A percentile compares a stretch with the other conserved stretches of the same genome.
Conservation (phyloP, 2,797 vertebrate species). For the Ctenopoma multispine region DNA sequence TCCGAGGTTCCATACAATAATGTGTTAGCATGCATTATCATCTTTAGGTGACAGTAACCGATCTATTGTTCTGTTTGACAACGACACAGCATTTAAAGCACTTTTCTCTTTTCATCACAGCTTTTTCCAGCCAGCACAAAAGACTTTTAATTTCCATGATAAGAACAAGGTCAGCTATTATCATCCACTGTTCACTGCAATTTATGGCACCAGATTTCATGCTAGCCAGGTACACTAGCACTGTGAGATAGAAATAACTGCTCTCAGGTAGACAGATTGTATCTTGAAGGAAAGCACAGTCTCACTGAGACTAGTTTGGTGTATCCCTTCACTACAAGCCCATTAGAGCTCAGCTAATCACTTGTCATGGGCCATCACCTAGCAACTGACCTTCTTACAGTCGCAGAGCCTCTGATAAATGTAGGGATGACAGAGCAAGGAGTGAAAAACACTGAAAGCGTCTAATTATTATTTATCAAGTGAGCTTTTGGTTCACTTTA, state of each 20-base stretch:
- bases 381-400: constrained; percentile 67
- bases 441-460: constrained; percentile 10
- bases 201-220: constrained; percentile 22
- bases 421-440: constrained; percentile 4
- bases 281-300: constrained; percentile 39
- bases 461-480: constrained; percentile 37
- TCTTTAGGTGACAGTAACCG: neutral
- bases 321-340: constrained; percentile 26
- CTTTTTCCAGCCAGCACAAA: constrained; percentile 5
- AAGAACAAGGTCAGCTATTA: constrained; percentile 31
- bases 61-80: neutral
- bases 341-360: constrained; percentile 56
- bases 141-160: constrained; percentile 44
- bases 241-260: constrained; percentile 18
- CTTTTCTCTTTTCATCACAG: neutral
- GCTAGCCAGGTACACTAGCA: neutral
- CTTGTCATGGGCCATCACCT: constrained; percentile 68
- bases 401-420: constrained; percentile 31
- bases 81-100: neutral
- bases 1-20: neutral
- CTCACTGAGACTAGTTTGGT: constrained; percentile 31
- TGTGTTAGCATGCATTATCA: neutral
- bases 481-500: constrained; percentile 3
- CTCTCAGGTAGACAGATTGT: constrained; percentile 45
- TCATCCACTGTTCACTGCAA: constrained; percentile 47